Evolutionary conservation across 2,113 vertebrate species (phyloP).

Genomic region (Eubucco bourcierii): DNA sequence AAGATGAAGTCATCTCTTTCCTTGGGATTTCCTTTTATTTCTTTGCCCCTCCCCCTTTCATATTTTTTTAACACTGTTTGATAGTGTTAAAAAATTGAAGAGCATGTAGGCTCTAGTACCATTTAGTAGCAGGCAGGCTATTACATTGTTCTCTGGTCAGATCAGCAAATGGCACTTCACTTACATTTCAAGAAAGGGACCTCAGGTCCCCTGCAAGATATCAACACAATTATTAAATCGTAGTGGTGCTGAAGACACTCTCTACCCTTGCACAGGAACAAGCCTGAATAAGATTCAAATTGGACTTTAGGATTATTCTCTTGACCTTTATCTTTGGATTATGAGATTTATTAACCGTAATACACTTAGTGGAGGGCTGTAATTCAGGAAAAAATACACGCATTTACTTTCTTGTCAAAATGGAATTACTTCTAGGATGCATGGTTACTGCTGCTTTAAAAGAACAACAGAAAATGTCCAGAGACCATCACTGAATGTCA

Average conservation of each 20-base stretch:
- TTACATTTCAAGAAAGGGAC: background rate
- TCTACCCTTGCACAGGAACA: background rate
- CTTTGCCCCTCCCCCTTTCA: accelerated
- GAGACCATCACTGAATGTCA: background rate
- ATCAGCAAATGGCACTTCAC: background rate
- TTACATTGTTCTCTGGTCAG: background rate
- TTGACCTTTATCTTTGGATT: slow-evolving; percentile 48
- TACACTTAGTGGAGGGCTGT: background rate
- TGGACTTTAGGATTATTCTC: slow-evolving; percentile 21
- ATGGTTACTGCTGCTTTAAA: background rate
- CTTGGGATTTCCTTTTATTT: slow-evolving; percentile 12
- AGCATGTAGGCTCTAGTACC: background rate
- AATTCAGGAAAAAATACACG: background rate
- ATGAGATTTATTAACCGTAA: slow-evolving; percentile 51
- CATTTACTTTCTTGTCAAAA: background rate
- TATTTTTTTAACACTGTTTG: background rate
- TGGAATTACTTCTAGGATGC: background rate
- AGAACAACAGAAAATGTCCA: background rate
- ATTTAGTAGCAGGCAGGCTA: no score
- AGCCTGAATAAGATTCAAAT: slow-evolving; percentile 17
- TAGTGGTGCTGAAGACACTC: background rate
- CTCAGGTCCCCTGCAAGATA: background rate
- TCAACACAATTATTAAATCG: background rate
- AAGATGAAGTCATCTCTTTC: slow-evolving; percentile 20
- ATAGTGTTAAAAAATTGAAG: background rate